phyloP scores from a whole-genome alignment of 2,113 vertebrate species.

The Cynocephalus volans region DNA sequence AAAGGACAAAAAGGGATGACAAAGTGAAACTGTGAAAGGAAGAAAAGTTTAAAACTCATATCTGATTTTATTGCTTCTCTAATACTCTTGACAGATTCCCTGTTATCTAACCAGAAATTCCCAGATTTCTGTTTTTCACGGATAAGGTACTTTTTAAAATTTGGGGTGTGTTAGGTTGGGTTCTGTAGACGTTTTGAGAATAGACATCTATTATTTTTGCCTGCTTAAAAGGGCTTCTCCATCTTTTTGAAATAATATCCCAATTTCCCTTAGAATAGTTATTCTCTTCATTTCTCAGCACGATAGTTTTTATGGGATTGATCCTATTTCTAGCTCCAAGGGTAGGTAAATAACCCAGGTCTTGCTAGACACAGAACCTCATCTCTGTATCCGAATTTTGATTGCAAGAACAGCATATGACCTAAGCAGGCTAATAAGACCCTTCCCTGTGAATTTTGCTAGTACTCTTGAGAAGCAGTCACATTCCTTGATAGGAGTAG shows the following conservation, averaged over 20 bases:
- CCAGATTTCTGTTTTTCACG: background rate
- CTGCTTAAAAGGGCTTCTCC: background rate
- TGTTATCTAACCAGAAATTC: background rate
- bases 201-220: background rate
- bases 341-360: background rate
- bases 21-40: background rate
- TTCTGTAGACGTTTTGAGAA: background rate
- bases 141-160: background rate
- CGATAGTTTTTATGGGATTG: background rate
- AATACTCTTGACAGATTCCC: background rate
- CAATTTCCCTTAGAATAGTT: background rate
- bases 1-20: conserved; percentile 26
- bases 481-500: background rate
- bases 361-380: background rate
- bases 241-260: background rate
- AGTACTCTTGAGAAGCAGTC: background rate
- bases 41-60: background rate
- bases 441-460: background rate
- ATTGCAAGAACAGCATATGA: background rate
- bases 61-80: conserved; percentile 18
- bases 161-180: accelerated
- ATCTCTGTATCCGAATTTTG: background rate
- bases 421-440: background rate
- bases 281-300: background rate
- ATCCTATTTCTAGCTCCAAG: background rate